Evolutionary conservation across 2,888 invertebrate genomes (phyloP).

Genomic region (Hypomecis atomaria): DNA sequence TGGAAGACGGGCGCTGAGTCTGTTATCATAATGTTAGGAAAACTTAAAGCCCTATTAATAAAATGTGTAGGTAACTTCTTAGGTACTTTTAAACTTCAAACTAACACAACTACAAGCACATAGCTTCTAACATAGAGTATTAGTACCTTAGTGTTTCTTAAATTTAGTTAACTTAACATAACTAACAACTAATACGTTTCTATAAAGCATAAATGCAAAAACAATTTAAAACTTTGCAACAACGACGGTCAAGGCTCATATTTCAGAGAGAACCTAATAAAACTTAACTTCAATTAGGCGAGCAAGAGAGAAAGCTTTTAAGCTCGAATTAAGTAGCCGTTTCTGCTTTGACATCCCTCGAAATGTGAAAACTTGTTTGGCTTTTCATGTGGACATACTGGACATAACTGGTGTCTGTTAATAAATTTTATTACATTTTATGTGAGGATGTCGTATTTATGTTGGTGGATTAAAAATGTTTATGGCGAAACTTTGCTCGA

Average conservation of each 20-base stretch:
- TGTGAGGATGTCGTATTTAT: constrained; percentile 3
- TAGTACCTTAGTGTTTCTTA: too few relatives aligned
- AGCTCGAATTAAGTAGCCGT: constrained; percentile 22
- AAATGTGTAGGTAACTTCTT: too few relatives aligned
- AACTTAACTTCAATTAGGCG: constrained; percentile 20
- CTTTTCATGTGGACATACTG: constrained; percentile 13
- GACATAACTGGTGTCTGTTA: constrained; percentile 13
- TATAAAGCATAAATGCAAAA: too few relatives aligned
- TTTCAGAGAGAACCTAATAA: constrained; percentile 4
- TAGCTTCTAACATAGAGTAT: too few relatives aligned
- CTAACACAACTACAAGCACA: too few relatives aligned
- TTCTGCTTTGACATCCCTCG: constrained; percentile 21
- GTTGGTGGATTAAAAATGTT: constrained; percentile 8
- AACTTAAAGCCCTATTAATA: too few relatives aligned
- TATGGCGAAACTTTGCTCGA: constrained; percentile 7
- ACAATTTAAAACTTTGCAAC: neutral
- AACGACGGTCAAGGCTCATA: neutral
- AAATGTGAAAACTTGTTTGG: constrained; percentile 24
- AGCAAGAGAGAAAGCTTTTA: constrained; percentile 17
- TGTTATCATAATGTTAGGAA: too few relatives aligned
- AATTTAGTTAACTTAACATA: too few relatives aligned
- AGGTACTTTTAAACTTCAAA: too few relatives aligned
- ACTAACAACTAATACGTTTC: too few relatives aligned
- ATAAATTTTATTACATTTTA: constrained; percentile 22
- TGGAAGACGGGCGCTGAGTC: too few relatives aligned